A percentile compares a stretch with the other conserved stretches of the same genome.
Conservation (phyloP, 2,888 invertebrate species). For the Slavum lentiscoides region DNA sequence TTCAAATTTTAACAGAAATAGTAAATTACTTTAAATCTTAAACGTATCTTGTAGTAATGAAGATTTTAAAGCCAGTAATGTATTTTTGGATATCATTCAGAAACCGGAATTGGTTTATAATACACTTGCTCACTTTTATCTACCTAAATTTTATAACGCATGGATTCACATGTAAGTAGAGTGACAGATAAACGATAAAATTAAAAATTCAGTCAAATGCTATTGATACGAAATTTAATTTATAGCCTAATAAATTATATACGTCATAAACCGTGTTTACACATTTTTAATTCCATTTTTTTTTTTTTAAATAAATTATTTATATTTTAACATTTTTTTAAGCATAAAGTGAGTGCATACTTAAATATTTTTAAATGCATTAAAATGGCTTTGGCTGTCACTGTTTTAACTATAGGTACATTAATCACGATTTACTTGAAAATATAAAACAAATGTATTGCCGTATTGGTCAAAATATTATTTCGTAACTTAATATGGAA, state of each 20-base stretch:
- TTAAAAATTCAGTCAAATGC: no score
- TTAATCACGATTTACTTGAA: not conserved
- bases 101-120: not conserved
- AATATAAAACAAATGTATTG: not conserved
- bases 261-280: not conserved
- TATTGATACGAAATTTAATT: no score
- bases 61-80: not conserved
- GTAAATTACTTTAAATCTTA: not conserved
- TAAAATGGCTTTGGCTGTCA: no score
- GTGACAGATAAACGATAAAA: no score
- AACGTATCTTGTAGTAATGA: not conserved
- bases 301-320: no score
- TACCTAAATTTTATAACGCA: not conserved
- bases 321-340: no score
- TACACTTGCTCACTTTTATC: not conserved
- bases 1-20: not conserved
- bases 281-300: not conserved
- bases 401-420: no score
- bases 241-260: no score
- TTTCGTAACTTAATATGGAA: no score
- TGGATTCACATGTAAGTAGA: not conserved
- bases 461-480: no score
- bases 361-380: not conserved
- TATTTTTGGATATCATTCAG: conserved; percentile 1
- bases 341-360: no score